Base-by-base conservation (phyloP, 2,797 vertebrate species). In the Rhinella marina region DNA sequence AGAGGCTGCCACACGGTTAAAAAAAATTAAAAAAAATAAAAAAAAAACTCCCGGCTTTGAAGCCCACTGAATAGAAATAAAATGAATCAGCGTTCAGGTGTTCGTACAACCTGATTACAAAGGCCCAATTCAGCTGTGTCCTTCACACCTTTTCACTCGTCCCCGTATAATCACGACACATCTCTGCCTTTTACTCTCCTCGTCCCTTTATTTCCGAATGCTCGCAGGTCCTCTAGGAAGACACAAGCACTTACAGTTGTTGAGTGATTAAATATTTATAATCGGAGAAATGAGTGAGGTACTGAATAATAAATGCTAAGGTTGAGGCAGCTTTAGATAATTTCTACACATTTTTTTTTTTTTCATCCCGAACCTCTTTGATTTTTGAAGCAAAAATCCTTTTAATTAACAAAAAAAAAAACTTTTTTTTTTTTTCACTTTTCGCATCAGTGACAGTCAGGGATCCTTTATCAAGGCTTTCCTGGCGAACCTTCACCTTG, bases 221-320 rank as follows among this genome's bases (percentile, higher is more conserved):
- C 93, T 95, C 93, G 88, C 94, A 93, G 92, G 94, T 95, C 95
- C 96, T 95, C 91, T 92, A 95, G 94, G 92, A 95, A 96, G 95
- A 95, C 93, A 94, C 93, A 94, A 95, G 94, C 94, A 94, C 95
- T 95, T 96, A 94, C 94, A 96, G 95, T 97, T 97, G 96, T 96
- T 92, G 93, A 94, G 93, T 93, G 94, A 96, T 97, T 95, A 97
- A 97, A 97, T 97, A 97, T 97, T 98, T 96, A 97, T 96, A 95
- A 96, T 96, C 95, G 96, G 95, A 95, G 94, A 93, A 95, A 96
- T 96, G 96, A 96, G 94, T 93, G 93, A 94, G 93, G 93, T 93
- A 93, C 92, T 97, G 96, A 97, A 97, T 97, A 96, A 97, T 97
- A 94, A 97, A 96, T 94, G 95, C 91, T 93, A 93, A 93, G 94